Evolutionary conservation across 1,140 invertebrate species (phyloP), one percentile per base, ranked within the genome.

Genomic region (Dendroctonus valens): DNA sequence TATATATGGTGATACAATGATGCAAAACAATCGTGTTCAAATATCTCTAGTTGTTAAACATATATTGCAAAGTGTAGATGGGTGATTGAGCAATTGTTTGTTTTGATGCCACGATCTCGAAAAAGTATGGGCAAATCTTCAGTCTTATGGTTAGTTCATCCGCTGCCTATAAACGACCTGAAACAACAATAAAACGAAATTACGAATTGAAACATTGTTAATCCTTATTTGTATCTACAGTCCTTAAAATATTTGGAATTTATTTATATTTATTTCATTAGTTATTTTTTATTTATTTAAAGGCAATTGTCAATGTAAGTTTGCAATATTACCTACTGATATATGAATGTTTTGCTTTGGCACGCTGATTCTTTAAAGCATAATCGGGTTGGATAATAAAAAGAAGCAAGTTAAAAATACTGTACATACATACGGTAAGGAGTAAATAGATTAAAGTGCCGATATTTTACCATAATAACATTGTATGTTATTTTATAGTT

Each of bases 111-210:
- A 38, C 58, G 12, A 50, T 41, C 49, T 7, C 39, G 58, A 39
- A 9, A 9, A 12, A 14, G 38, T 63, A 12, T 11, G 12, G 64
- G 64, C 64, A 59, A 51, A 9, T 66, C 64, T 41, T 66, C 64
- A 66, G 64, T 66, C 64, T 66, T 66, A 59, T 59, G n/a, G 54
- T 59, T 52, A 46, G 44, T 44, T 57, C 38, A 52, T 64, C 41
- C 49, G 61, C n/a, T 64, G 52, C 41, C 41, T 14, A 41, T 41
- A 59, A 51, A 66, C 62, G 46, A 59, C 64, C 64, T 66, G 62
- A 55, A 65, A 65, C 26, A 57, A 57, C 37, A 57, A 12, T 38
- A 65, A 65, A 46, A 59, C 44, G 53, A 55, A 41, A 55, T 55
- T 8, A 41, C 8, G 50, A 26, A 26, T 26, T 26, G 26, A 26